phyloP scores from a whole-genome alignment of 2,797 vertebrate species.

The Coregonus ussuriensis region DNA sequence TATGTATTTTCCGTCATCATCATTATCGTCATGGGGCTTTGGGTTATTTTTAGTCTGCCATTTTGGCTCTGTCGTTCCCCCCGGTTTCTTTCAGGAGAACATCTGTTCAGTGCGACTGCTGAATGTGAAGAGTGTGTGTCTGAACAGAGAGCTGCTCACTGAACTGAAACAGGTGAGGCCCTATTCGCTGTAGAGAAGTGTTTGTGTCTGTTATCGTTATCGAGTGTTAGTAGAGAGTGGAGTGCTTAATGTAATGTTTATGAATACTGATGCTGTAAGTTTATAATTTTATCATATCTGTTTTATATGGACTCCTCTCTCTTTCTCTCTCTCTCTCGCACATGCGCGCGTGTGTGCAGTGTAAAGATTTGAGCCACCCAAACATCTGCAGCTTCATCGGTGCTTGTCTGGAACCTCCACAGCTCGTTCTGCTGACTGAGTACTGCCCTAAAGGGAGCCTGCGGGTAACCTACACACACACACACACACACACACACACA shows the following conservation, averaged over 20 bases:
- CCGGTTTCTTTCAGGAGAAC: constrained; percentile 35
- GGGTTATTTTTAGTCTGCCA: constrained; percentile 5
- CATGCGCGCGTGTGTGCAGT: constrained; percentile 24
- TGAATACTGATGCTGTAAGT: not conserved
- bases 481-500: not conserved
- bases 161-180: constrained; percentile 51
- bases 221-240: not conserved
- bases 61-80: not conserved
- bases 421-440: constrained; percentile 47
- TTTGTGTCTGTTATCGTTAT: constrained; percentile 13
- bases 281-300: not conserved
- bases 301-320: not conserved
- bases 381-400: constrained; percentile 57
- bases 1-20: not conserved
- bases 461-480: constrained; percentile 34
- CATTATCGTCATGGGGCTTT: not conserved
- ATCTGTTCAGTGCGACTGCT: constrained; percentile 48
- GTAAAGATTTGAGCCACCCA: constrained; percentile 48
- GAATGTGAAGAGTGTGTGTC: constrained; percentile 36
- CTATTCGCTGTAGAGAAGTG: not conserved
- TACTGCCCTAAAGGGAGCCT: constrained; percentile 58
- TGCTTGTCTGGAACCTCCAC: constrained; percentile 43
- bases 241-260: not conserved
- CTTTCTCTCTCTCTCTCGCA: not conserved
- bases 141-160: constrained; percentile 37